phyloP scores from a whole-genome alignment of 23 tunicate genomes.

The Oikopleura dioica region DNA sequence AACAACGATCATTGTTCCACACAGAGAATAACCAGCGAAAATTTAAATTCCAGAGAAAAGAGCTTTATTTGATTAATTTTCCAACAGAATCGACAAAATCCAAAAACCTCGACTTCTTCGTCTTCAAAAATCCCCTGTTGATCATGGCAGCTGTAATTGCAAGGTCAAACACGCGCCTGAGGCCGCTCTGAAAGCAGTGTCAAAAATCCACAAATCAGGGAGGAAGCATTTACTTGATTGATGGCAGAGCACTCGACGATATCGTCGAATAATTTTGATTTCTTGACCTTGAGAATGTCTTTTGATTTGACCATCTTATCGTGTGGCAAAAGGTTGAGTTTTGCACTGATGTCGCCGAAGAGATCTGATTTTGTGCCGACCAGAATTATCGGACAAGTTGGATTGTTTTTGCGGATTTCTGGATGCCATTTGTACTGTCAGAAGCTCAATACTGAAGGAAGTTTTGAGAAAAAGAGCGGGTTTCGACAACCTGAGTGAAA shows the following conservation, averaged over 20 bases:
- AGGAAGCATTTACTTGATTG: background rate
- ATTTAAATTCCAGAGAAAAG: no score
- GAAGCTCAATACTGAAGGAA: no score
- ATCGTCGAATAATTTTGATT: background rate
- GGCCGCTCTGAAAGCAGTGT: slow-evolving; percentile 2
- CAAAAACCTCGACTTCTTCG: background rate
- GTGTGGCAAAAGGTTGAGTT: background rate
- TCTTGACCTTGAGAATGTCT: background rate
- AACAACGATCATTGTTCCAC: no score
- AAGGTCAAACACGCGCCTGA: background rate
- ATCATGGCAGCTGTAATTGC: background rate
- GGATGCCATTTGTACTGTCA: slow-evolving; percentile 11
- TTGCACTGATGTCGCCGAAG: background rate
- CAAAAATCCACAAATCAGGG: background rate
- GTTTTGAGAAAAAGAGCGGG: no score
- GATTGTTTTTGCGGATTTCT: background rate
- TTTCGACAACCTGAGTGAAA: no score
- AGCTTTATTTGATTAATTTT: slow-evolving; percentile 2
- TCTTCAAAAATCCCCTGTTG: background rate
- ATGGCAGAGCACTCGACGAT: background rate
- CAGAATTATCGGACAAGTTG: background rate
- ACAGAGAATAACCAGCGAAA: no score
- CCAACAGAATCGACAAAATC: background rate
- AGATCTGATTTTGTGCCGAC: background rate
- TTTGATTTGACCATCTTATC: background rate